A percentile compares a stretch with the other conserved stretches of the same genome.
These are phyloP conservation scores for Troides aeacus DNA, from an alignment of 2,888 invertebrate species.

Conservation along the genomic window DNA sequence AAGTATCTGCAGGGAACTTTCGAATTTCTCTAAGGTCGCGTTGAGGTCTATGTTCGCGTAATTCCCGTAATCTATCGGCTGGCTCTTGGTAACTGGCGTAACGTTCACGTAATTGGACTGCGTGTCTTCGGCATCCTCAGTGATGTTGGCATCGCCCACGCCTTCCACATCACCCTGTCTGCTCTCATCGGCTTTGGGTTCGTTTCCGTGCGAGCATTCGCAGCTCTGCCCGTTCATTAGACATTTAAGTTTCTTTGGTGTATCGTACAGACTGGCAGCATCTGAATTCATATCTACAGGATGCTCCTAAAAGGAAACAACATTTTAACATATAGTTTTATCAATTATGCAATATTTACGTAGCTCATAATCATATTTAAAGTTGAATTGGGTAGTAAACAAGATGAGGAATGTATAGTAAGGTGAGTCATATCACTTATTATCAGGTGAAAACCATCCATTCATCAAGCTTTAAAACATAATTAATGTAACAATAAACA, in stretches of 20 bases:
- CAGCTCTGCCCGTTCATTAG: constrained; percentile 80
- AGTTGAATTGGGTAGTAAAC: too few relatives aligned
- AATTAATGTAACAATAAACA: too few relatives aligned
- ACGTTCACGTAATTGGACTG: constrained; percentile 78
- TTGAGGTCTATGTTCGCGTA: constrained; percentile 89
- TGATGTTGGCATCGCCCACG: constrained; percentile 43
- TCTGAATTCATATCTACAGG: constrained; percentile 57
- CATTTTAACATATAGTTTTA: neutral
- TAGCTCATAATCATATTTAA: too few relatives aligned
- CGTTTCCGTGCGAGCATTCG: constrained; percentile 77
- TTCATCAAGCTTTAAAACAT: too few relatives aligned
- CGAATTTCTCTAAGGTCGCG: constrained; percentile 87
- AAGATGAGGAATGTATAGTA: too few relatives aligned
- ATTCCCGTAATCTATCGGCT: constrained; percentile 73
- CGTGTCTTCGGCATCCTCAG: constrained; percentile 56
- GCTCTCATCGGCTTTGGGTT: constrained; percentile 76
- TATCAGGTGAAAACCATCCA: too few relatives aligned
- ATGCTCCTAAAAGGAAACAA: constrained; percentile 58
- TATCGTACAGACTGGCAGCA: constrained; percentile 83
- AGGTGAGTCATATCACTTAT: too few relatives aligned
- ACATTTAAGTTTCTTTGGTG: constrained; percentile 87
- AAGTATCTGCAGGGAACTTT: constrained; percentile 85
- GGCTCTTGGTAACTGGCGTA: constrained; percentile 57
- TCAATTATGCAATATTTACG: too few relatives aligned
- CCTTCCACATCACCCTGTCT: constrained; percentile 35